These are phyloP conservation scores for Hassar affinis DNA, from an alignment of 2,113 vertebrate genomes.

Conservation along the genomic window DNA sequence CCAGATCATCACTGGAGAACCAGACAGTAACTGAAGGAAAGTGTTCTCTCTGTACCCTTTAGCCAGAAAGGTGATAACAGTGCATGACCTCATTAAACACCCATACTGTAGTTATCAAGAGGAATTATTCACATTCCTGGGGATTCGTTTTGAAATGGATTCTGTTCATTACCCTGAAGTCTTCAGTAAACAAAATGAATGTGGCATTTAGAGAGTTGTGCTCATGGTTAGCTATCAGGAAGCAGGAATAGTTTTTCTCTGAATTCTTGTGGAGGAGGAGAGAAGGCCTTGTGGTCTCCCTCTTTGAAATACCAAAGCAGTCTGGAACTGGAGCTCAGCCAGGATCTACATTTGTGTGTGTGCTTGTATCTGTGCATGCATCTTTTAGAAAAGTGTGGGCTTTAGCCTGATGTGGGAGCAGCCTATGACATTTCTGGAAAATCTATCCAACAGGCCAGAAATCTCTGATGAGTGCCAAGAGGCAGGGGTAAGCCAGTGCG, in stretches of 20 bases:
- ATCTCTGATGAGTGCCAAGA: conserved; percentile 41
- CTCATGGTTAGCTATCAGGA: conserved; percentile 34
- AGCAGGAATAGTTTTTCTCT: conserved; percentile 33
- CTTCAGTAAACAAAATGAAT: conserved; percentile 14
- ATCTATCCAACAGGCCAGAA: conserved; percentile 30
- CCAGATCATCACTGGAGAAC: conserved; percentile 9
- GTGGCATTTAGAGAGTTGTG: conserved; percentile 8
- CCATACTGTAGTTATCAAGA: not conserved
- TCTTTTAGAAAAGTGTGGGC: conserved; percentile 28
- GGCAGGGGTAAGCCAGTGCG: conserved; percentile 39
- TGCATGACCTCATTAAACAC: conserved; percentile 1
- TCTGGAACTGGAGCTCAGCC: conserved; percentile 37
- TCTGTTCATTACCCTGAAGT: not conserved
- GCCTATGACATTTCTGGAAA: conserved; percentile 40
- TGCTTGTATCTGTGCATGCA: conserved; percentile 26
- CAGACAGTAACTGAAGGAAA: not conserved
- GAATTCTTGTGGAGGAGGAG: conserved; percentile 44
- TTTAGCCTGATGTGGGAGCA: conserved; percentile 42
- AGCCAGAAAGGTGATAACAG: conserved; percentile 8
- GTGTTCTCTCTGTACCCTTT: conserved; percentile 11
- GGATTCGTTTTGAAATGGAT: not conserved
- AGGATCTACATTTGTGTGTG: conserved; percentile 27
- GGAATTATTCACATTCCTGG: conserved; percentile 16
- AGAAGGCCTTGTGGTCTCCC: conserved; percentile 31
- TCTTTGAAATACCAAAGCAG: conserved; percentile 37